Percentiles rank a stretch among this genome's conserved stretches.
Conservation (phyloP, 2,888 invertebrate genomes). For the Pheosia gnoma region DNA sequence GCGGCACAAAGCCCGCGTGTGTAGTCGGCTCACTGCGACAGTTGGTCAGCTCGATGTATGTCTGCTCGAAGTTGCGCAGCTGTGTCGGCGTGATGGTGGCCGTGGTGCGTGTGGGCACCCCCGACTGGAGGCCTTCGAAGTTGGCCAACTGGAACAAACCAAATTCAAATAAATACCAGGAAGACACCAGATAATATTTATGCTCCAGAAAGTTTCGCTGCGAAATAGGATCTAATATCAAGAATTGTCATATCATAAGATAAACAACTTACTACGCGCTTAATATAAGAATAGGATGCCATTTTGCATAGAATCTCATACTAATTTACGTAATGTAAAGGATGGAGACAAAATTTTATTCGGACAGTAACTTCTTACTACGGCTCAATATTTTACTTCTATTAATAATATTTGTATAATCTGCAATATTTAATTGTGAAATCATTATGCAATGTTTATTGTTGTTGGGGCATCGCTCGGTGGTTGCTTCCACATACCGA, state of each 20-base stretch:
- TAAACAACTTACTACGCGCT: too few species aligned
- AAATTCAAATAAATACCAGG: too few species aligned
- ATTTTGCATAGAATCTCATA: too few species aligned
- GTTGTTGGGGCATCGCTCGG: conserved; percentile 44
- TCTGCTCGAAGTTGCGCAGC: conserved; percentile 95
- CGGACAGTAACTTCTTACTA: background rate
- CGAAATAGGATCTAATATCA: too few species aligned
- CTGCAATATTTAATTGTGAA: conserved; percentile 38
- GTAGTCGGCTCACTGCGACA: conserved; percentile 89
- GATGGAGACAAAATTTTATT: too few species aligned
- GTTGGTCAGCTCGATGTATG: conserved; percentile 94
- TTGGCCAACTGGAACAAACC: conserved; percentile 89
- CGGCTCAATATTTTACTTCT: background rate
- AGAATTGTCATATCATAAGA: too few species aligned
- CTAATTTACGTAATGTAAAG: too few species aligned
- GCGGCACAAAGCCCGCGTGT: conserved; percentile 97
- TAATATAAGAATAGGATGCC: too few species aligned
- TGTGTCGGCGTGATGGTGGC: conserved; percentile 97
- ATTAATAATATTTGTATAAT: conserved; percentile 3
- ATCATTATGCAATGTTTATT: conserved; percentile 67
- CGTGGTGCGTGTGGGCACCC: conserved; percentile 96
- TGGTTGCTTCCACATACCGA: conserved; percentile 75
- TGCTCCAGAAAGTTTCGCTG: too few species aligned
- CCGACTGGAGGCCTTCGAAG: conserved; percentile 93
- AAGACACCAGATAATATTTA: too few species aligned